Base-by-base conservation (phyloP, 2,113 vertebrate genomes). In the Phoenicopterus ruber region DNA sequence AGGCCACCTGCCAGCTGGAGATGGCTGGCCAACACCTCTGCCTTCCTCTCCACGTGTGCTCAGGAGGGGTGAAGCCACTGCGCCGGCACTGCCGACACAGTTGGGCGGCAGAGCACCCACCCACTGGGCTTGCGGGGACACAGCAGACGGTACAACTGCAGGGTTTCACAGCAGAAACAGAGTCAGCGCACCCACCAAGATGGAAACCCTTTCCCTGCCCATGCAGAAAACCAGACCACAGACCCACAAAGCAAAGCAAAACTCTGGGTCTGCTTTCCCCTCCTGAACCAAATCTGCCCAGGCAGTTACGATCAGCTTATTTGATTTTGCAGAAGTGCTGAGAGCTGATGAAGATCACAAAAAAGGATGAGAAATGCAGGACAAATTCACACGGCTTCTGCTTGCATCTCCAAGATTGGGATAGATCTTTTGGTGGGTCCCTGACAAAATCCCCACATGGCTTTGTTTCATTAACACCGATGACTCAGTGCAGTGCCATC, bases 401-500 rank as follows among this genome's bases (percentile, higher is more conserved):
- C 14, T 76, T 32, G 7, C 46, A 24, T 58, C 61, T 78, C 73
- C 55, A 69, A 57, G 73, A 65, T 0, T 4, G n/a, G 49, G 57
- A 59, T 40, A 65, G 58, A 69, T 65, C 54, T 82, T 76, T 6
- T 11, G 31, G 57, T 36, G 9, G 24, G 47, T 87, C 73, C 24
- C 44, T 62, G 62, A 82, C 70, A 59, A 84, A 80, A 93, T 44
- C 36, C 66, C 50, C 54, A 28, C 34, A 17, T 2, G 42, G 62
- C 50, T 91, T 44, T 79, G 29, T 58, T 76, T 94, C 70, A 46
- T 66, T 29, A 82, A 19, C 17, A 49, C 50, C 5, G 21, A 77
- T 95, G 91, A 91, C 89, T 96, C 93, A 90, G 49, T 82, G 87
- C 62, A 85, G 70, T 46, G 59, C 73, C 90, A 86, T 44, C 24